Evolutionary conservation across 2,797 vertebrate species (phyloP).

Genomic region (Synanceia verrucosa): DNA sequence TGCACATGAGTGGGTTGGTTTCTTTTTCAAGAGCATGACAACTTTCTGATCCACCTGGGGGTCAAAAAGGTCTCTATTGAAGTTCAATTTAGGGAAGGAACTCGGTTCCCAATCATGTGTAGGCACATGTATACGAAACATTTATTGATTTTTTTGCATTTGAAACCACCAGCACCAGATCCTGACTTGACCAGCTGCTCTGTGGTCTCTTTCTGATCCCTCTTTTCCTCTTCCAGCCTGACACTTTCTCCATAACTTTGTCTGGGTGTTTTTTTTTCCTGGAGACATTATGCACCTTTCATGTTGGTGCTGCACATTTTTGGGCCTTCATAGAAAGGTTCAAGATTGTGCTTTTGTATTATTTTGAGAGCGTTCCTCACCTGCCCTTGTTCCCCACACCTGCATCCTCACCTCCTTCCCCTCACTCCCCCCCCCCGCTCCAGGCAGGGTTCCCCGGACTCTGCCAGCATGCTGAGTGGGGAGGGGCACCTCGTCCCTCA

Average conservation of each 20-base stretch:
- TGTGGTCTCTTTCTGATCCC: slow-evolving; percentile 20
- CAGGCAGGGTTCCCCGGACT: slow-evolving; percentile 75
- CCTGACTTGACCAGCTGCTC: slow-evolving; percentile 31
- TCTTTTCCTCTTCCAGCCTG: background rate
- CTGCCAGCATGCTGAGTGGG: slow-evolving; percentile 57
- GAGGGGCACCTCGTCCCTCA: slow-evolving; percentile 47
- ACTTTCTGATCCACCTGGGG: background rate
- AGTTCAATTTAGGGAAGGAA: background rate
- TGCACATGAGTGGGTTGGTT: rapidly evolving
- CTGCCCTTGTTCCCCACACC: slow-evolving; percentile 34
- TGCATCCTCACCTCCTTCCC: background rate
- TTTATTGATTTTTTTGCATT: background rate
- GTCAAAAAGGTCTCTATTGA: background rate
- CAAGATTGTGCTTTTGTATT: background rate
- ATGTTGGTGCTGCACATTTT: background rate
- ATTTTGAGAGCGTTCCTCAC: slow-evolving; percentile 5
- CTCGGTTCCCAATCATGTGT: too few species aligned
- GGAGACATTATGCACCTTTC: background rate
- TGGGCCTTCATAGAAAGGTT: background rate
- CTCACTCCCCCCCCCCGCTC: slow-evolving; percentile 48
- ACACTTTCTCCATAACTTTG: slow-evolving; percentile 9
- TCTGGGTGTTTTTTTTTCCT: background rate
- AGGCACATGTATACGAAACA: background rate
- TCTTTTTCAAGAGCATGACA: background rate
- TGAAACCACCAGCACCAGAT: background rate